Percentiles rank a stretch among this genome's conserved stretches.
phyloP scores from a whole-genome alignment of 2,113 vertebrate species.

The Trematomus loennbergii region DNA sequence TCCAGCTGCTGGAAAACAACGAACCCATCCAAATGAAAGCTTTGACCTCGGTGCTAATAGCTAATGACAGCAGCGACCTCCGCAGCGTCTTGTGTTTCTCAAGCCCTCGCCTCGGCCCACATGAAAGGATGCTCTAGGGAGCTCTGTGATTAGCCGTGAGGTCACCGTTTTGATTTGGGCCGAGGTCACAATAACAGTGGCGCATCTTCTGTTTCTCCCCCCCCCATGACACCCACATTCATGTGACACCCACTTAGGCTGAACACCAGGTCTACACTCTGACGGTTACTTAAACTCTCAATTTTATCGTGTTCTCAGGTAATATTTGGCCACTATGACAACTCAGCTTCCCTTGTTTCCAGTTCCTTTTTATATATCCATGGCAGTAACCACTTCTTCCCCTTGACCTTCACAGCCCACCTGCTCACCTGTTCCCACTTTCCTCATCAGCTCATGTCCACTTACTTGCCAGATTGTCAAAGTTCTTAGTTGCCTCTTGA shows the following conservation, averaged over 20 bases:
- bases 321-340: no score
- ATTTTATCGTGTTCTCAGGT: not conserved
- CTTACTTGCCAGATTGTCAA: not conserved
- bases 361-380: not conserved
- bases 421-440: not conserved
- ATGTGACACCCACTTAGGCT: constrained; percentile 4
- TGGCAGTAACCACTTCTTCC: no score
- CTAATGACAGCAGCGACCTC: constrained; percentile 48
- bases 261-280: not conserved
- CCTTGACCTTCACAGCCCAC: not conserved
- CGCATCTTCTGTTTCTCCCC: not conserved
- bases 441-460: not conserved
- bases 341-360: not conserved
- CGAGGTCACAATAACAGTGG: constrained; percentile 56
- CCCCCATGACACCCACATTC: not conserved
- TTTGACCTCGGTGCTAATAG: constrained; percentile 55
- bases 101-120: constrained; percentile 37
- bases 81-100: constrained; percentile 47
- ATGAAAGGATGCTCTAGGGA: constrained; percentile 51
- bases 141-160: constrained; percentile 63
- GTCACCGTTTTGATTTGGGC: constrained; percentile 69
- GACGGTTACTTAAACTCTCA: not conserved
- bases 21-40: constrained; percentile 56
- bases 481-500: not conserved
- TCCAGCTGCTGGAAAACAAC: constrained; percentile 18